These are phyloP conservation scores for Torymus aiolomorphi DNA, from an alignment of 2,888 invertebrate species.

Conservation along the genomic window DNA sequence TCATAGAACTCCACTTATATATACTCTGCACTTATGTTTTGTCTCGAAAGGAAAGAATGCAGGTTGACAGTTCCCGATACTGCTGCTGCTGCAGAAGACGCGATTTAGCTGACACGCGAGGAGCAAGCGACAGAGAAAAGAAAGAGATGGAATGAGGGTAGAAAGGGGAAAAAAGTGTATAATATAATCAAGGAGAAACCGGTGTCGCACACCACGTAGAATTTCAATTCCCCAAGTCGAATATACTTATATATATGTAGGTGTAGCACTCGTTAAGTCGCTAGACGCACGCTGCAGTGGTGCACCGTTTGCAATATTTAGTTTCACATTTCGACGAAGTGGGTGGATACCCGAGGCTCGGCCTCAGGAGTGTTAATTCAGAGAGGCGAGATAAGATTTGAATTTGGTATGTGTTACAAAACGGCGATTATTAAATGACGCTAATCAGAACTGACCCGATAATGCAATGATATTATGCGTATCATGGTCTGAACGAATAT, in stretches of 20 bases:
- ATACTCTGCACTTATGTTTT: too few relatives aligned
- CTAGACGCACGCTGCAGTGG: neutral
- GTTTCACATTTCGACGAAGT: neutral
- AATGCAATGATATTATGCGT: slow-evolving; percentile 16
- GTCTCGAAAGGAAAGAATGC: too few relatives aligned
- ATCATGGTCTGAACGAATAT: slow-evolving; percentile 13
- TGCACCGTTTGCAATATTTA: neutral
- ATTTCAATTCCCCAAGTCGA: too few relatives aligned
- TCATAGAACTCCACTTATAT: too few relatives aligned
- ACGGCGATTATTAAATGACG: slow-evolving; percentile 8
- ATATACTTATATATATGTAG: too few relatives aligned
- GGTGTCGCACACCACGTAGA: neutral
- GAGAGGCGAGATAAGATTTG: slow-evolving; percentile 7
- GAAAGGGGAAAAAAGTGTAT: neutral
- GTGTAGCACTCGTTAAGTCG: too few relatives aligned
- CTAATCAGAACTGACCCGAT: slow-evolving; percentile 16
- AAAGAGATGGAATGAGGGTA: neutral
- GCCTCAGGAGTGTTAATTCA: too few relatives aligned
- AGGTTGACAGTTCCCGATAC: slow-evolving; percentile 22
- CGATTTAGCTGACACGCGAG: slow-evolving; percentile 30
- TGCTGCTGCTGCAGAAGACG: slow-evolving; percentile 46
- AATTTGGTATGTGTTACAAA: slow-evolving; percentile 19
- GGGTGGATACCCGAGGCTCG: slow-evolving; percentile 14
- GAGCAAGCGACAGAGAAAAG: neutral
- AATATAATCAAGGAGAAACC: neutral